phyloP scores from a whole-genome alignment of 64 coral and sea anemone genomes.

The Actinia equina region DNA sequence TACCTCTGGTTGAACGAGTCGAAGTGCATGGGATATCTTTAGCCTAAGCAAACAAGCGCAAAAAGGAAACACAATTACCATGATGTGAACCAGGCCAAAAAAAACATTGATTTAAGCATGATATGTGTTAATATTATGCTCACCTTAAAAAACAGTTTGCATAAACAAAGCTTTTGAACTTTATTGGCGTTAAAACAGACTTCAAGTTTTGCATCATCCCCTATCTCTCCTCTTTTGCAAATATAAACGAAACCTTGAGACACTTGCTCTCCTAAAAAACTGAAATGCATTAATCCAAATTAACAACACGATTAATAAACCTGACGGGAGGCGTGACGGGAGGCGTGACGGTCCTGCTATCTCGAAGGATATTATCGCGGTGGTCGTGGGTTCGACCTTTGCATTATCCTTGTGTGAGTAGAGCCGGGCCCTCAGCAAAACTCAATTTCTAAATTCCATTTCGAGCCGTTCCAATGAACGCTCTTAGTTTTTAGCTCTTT shows the following conservation, averaged over 20 bases:
- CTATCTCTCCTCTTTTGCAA: neutral
- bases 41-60: no score
- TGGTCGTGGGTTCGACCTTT: neutral
- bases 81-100: neutral
- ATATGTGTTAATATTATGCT: neutral
- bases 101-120: neutral
- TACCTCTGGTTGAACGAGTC: no score
- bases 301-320: neutral
- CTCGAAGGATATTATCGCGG: neutral
- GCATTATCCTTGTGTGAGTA: no score
- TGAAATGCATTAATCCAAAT: neutral
- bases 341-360: neutral
- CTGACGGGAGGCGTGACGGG: neutral
- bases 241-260: neutral
- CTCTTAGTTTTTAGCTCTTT: no score
- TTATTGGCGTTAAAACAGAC: neutral
- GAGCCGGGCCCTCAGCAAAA: no score
- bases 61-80: no score
- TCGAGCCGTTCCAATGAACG: no score
- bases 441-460: no score
- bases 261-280: neutral
- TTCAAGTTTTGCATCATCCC: neutral
- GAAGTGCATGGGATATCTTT: no score
- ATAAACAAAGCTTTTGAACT: neutral
- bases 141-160: neutral